These are phyloP conservation scores for Chionomys nivalis DNA, from an alignment of 2,113 vertebrate species.

Conservation along the genomic window DNA sequence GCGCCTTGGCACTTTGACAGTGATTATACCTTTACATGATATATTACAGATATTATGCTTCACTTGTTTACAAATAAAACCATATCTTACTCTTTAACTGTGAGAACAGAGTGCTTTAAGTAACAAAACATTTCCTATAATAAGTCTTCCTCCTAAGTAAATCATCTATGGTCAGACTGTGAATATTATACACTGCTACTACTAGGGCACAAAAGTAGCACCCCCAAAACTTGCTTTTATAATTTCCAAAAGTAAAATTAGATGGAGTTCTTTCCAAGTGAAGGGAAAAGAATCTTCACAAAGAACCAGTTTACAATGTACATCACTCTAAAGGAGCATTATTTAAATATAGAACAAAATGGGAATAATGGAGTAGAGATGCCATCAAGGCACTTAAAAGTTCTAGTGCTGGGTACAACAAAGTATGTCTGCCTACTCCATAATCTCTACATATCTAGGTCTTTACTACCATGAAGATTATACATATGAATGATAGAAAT, in stretches of 20 bases:
- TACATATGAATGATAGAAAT: neutral
- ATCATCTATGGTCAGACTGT: constrained; percentile 32
- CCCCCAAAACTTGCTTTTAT: constrained; percentile 41
- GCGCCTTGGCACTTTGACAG: constrained; percentile 84
- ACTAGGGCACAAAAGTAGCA: neutral
- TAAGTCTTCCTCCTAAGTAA: constrained; percentile 77
- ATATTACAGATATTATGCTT: constrained; percentile 82
- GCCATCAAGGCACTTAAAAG: neutral
- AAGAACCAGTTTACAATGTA: neutral
- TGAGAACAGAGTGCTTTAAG: constrained; percentile 76
- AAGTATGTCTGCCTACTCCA: neutral
- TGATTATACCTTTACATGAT: constrained; percentile 86
- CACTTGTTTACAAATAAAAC: constrained; percentile 87
- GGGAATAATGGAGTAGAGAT: neutral
- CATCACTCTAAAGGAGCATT: neutral
- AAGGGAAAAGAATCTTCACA: neutral
- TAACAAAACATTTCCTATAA: constrained; percentile 77
- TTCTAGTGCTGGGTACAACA: neutral
- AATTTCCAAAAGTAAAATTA: constrained; percentile 43
- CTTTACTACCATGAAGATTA: neutral
- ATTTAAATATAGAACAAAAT: constrained; percentile 46
- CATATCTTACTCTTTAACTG: constrained; percentile 72
- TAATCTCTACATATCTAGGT: neutral
- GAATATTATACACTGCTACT: constrained; percentile 47
- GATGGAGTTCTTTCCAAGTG: neutral